Evolutionary conservation across 1,140 invertebrate genomes (phyloP).

Genomic region (Kradibia gibbosae): DNA sequence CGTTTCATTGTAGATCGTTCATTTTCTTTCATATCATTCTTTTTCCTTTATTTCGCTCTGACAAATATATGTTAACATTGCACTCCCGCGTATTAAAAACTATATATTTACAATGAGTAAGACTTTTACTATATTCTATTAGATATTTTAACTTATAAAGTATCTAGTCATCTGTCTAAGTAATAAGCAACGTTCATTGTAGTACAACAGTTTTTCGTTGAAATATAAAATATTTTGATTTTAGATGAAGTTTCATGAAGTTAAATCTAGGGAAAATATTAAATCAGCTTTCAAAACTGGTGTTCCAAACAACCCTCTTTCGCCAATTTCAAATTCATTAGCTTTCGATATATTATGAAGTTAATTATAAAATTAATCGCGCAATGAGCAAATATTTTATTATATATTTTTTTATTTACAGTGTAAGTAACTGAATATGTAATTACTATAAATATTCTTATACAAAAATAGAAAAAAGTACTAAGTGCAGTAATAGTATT

Average conservation of each 20-base stretch:
- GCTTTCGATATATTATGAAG: too few relatives aligned
- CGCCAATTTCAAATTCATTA: too few relatives aligned
- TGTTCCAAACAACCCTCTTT: too few relatives aligned
- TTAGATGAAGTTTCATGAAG: neutral
- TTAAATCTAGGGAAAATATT: neutral
- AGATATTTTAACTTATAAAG: neutral
- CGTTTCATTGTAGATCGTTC: neutral
- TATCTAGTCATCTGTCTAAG: neutral
- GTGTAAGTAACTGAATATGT: too few relatives aligned
- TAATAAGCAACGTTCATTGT: too few relatives aligned
- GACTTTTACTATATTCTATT: neutral
- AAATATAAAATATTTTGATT: neutral
- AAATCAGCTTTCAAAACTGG: too few relatives aligned
- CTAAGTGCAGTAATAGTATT: too few relatives aligned
- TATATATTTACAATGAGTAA: conserved; percentile 35
- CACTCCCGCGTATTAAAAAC: conserved; percentile 37
- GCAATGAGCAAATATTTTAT: too few relatives aligned
- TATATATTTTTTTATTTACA: too few relatives aligned
- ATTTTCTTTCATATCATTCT: conserved; percentile 40
- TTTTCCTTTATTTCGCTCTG: conserved; percentile 31
- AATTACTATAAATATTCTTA: too few relatives aligned
- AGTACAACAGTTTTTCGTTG: neutral
- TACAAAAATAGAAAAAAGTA: too few relatives aligned
- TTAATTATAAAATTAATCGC: too few relatives aligned
- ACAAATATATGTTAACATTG: conserved; percentile 47